These are phyloP conservation scores for Hirtodrosophila confusa DNA, from an alignment of 2,888 invertebrate species.

Conservation along the genomic window DNA sequence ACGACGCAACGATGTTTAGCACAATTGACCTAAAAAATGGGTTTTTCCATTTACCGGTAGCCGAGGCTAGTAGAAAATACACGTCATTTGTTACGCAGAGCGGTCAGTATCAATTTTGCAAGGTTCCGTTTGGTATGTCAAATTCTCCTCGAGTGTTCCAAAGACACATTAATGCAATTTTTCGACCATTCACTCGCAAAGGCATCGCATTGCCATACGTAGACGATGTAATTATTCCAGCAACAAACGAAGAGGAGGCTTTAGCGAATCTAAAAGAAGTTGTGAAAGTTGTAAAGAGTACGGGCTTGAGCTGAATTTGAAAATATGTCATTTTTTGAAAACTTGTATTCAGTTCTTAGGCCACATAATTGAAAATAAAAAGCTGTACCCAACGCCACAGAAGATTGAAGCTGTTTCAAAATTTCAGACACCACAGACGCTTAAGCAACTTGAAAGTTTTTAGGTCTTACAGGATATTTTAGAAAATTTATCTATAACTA, in stretches of 20 bases:
- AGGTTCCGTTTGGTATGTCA: constrained; percentile 66
- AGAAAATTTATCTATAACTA: constrained; percentile 1
- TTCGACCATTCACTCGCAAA: constrained; percentile 31
- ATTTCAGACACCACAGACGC: constrained; percentile 4
- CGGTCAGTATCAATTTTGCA: constrained; percentile 42
- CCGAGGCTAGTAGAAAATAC: constrained; percentile 21
- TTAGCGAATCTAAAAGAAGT: neutral
- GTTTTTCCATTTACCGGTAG: constrained; percentile 47
- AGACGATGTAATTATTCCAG: constrained; percentile 1
- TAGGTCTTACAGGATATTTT: constrained; percentile 1
- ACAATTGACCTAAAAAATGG: constrained; percentile 51
- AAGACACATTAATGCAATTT: constrained; percentile 24
- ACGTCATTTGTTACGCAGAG: constrained; percentile 76
- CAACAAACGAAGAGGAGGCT: neutral
- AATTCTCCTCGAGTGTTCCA: constrained; percentile 73
- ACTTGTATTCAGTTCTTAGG: constrained; percentile 2
- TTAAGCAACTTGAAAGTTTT: constrained; percentile 11
- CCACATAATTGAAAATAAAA: constrained; percentile 1
- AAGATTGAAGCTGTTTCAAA: constrained; percentile 12
- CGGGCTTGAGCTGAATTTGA: constrained; percentile 4
- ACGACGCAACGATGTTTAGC: constrained; percentile 40
- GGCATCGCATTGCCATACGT: constrained; percentile 29
- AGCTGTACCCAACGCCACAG: constrained; percentile 1
- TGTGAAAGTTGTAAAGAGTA: neutral
- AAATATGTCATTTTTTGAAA: constrained; percentile 6